These are phyloP conservation scores for Trichosurus vulpecula DNA, from an alignment of 2,797 vertebrate genomes.

Conservation along the genomic window DNA sequence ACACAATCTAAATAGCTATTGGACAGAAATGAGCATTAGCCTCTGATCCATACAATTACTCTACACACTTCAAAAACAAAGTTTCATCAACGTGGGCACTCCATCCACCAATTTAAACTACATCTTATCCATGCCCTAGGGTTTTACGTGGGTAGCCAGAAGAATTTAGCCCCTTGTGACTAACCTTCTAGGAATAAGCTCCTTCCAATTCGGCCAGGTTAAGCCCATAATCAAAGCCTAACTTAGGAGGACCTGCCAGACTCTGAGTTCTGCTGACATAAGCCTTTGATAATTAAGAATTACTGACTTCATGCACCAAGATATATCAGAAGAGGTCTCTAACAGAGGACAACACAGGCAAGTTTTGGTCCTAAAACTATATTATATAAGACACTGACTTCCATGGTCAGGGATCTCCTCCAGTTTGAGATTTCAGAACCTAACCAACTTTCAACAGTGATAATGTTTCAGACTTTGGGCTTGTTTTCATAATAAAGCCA, in stretches of 20 bases:
- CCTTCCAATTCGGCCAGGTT: neutral
- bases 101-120: neutral
- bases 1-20: slow-evolving; percentile 47
- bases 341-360: too few relatives aligned
- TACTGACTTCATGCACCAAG: too few relatives aligned
- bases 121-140: neutral
- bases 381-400: too few relatives aligned
- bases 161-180: neutral
- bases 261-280: neutral
- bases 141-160: neutral
- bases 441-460: neutral
- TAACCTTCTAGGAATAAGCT: neutral
- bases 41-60: neutral
- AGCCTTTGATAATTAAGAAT: neutral
- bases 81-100: slow-evolving; percentile 8
- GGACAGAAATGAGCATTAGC: neutral
- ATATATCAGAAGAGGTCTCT: too few relatives aligned
- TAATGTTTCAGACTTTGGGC: neutral
- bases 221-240: neutral
- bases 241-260: neutral
- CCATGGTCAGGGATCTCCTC: neutral
- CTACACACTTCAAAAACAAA: neutral
- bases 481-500: neutral
- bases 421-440: neutral
- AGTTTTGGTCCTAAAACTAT: too few relatives aligned